Percentiles rank a stretch among this genome's conserved stretches.
These are phyloP conservation scores for Connochaetes taurinus DNA, from an alignment of 2,113 vertebrate species.

Conservation along the genomic window DNA sequence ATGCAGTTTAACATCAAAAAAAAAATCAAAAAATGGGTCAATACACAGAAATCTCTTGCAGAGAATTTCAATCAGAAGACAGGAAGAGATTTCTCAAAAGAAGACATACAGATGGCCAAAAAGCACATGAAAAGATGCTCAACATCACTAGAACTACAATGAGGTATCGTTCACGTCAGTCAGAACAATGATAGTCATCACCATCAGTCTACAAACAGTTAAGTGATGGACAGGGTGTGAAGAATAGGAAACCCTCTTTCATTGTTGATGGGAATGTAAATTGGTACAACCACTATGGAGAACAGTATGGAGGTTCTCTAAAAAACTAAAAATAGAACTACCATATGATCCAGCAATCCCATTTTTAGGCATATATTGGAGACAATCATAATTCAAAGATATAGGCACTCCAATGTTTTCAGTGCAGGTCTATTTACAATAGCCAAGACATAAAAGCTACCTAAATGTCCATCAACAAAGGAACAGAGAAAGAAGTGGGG, in stretches of 20 bases:
- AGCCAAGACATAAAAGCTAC: not conserved
- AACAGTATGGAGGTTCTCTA: not conserved
- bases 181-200: not conserved
- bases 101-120: too few species aligned
- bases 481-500: not conserved
- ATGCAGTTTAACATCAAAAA: too few species aligned
- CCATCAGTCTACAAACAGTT: not conserved
- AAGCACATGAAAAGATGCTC: not conserved
- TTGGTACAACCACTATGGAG: not conserved
- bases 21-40: too few species aligned
- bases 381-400: too few species aligned
- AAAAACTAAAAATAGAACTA: not conserved
- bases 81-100: too few species aligned
- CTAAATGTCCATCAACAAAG: not conserved
- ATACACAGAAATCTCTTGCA: too few species aligned
- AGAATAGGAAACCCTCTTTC: not conserved
- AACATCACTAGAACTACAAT: not conserved
- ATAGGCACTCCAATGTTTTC: too few species aligned
- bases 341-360: not conserved
- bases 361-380: not conserved
- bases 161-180: not conserved
- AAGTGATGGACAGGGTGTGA: not conserved
- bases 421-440: too few species aligned
- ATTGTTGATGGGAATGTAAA: not conserved
- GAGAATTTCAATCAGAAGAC: too few species aligned